Evolutionary conservation across 2,888 invertebrate species (phyloP).

Genomic region (Megamerina dolium): DNA sequence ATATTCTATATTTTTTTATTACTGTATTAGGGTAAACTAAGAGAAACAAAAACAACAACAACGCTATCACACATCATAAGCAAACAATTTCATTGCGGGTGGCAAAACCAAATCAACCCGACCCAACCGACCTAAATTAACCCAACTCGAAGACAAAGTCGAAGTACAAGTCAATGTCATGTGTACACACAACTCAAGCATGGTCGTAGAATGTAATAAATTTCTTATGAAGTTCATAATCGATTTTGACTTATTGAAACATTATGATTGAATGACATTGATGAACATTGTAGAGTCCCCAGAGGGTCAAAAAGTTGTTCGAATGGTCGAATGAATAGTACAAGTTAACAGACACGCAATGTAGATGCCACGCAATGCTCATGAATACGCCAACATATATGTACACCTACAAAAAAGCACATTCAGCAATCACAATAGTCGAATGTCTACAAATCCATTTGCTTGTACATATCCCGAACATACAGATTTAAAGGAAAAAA

Average conservation of each 20-base stretch:
- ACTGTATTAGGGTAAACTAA: background rate
- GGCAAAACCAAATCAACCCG: too few species aligned
- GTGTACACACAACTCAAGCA: constrained; percentile 36
- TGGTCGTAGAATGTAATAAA: constrained; percentile 31
- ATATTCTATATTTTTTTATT: too few species aligned
- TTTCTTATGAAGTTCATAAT: constrained; percentile 46
- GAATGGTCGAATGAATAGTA: background rate
- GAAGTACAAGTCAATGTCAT: constrained; percentile 34
- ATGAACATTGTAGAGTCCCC: constrained; percentile 34
- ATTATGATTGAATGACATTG: constrained; percentile 48
- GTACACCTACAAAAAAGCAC: constrained; percentile 7
- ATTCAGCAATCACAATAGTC: constrained; percentile 19
- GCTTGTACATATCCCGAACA: too few species aligned
- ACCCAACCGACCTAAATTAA: too few species aligned
- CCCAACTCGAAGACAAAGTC: background rate
- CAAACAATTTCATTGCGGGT: background rate
- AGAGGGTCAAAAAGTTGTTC: constrained; percentile 24
- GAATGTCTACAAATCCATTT: constrained; percentile 4
- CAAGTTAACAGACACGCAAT: background rate
- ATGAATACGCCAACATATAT: background rate
- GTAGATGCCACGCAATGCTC: too few species aligned
- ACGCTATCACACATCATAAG: background rate
- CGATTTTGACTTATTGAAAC: constrained; percentile 47
- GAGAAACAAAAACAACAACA: background rate
- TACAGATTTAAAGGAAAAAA: too few species aligned